Evolutionary conservation across 2,113 vertebrate species (phyloP).

Genomic region (Semnornis frantzii): DNA sequence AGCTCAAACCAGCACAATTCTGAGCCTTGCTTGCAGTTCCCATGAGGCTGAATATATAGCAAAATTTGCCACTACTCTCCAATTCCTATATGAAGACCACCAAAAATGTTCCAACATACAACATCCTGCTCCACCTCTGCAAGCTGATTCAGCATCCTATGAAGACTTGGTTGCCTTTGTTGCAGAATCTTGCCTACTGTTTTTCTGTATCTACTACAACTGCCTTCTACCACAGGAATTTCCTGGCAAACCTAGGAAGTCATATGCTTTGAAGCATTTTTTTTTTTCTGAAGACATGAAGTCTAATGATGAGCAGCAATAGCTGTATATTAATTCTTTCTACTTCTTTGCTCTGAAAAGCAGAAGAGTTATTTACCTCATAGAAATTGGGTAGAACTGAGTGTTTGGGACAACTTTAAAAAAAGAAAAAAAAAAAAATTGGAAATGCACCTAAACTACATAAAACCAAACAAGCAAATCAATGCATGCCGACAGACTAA

Average conservation of each 20-base stretch:
- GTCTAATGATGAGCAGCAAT: not conserved
- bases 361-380: not conserved
- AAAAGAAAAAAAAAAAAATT: not conserved
- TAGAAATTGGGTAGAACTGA: not conserved
- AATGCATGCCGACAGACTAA: not conserved
- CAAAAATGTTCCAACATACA: not conserved
- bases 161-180: not conserved
- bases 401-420: not conserved
- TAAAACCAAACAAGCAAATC: not conserved
- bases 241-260: not conserved
- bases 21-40: not conserved
- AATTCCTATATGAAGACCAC: not conserved
- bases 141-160: not conserved
- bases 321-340: not conserved
- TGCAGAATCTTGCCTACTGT: not conserved
- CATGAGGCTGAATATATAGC: not conserved
- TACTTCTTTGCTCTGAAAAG: not conserved
- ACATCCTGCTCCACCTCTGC: not conserved
- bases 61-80: not conserved
- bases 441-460: not conserved
- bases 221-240: not conserved
- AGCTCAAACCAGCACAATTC: no score
- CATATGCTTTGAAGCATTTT: not conserved
- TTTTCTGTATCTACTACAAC: not conserved
- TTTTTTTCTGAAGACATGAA: not conserved